phyloP scores from a whole-genome alignment of 2,888 invertebrate species.

The Agrilus biguttatus region DNA sequence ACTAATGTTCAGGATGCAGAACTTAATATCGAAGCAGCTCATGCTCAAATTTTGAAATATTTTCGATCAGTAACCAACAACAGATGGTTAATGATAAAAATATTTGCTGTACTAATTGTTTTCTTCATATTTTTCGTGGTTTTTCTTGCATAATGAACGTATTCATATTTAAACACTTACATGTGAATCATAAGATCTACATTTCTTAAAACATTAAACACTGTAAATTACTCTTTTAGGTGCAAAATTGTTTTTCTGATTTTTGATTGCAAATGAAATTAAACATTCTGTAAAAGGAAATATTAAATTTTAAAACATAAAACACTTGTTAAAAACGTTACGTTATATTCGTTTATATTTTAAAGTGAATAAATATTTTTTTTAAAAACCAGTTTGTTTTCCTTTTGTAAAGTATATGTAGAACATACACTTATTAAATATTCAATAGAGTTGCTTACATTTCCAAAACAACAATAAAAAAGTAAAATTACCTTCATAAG shows the following conservation, averaged over 20 bases:
- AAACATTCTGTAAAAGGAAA: background rate
- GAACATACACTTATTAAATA: too few species aligned
- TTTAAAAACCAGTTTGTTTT: too few species aligned
- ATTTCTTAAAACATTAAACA: background rate
- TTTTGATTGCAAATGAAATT: background rate
- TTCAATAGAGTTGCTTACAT: too few species aligned
- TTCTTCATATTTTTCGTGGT: conserved; percentile 99
- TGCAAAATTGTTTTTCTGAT: background rate
- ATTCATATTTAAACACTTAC: background rate
- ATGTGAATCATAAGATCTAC: background rate
- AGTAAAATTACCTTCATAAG: background rate
- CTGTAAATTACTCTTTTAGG: too few species aligned
- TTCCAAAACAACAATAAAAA: too few species aligned
- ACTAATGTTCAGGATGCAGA: conserved; percentile 91
- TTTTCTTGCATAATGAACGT: conserved; percentile 56
- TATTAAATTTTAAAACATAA: too few species aligned
- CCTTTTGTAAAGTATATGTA: too few species aligned
- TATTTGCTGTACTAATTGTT: conserved; percentile 94
- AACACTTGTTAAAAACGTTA: too few species aligned
- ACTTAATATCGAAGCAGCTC: conserved; percentile 95
- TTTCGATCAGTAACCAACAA: conserved; percentile 95
- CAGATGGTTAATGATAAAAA: conserved; percentile 98
- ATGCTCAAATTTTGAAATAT: conserved; percentile 92
- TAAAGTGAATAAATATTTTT: too few species aligned
- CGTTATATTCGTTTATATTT: too few species aligned